phyloP scores from a whole-genome alignment of 2,113 vertebrate genomes.

The Sitta europaea region DNA sequence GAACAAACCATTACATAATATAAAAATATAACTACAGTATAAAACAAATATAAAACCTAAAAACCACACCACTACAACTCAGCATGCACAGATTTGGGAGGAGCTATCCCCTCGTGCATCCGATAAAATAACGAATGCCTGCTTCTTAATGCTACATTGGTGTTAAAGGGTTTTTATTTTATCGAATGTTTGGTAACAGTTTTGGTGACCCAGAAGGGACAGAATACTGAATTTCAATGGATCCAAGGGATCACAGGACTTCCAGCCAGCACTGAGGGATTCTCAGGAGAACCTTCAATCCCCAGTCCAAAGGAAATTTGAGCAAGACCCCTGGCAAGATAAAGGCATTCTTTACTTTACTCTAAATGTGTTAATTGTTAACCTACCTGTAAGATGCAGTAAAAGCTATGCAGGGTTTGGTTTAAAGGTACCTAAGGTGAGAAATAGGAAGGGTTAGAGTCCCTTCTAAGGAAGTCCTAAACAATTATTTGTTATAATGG shows the following conservation, averaged over 20 bases:
- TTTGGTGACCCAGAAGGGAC: neutral
- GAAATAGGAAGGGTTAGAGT: neutral
- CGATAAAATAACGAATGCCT: neutral
- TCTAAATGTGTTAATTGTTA: neutral
- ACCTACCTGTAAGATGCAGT: neutral
- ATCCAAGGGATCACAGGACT: neutral
- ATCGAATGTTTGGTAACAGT: neutral
- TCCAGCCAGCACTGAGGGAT: neutral
- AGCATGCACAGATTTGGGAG: neutral
- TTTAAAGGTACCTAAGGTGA: neutral
- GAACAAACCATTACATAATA: too few species aligned
- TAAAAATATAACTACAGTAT: too few species aligned
- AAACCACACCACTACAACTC: too few species aligned
- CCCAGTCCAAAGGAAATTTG: neutral
- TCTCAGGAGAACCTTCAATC: neutral
- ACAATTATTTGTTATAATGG: neutral
- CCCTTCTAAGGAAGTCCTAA: too few species aligned
- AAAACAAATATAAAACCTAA: too few species aligned
- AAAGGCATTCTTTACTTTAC: neutral
- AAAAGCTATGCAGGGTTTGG: neutral
- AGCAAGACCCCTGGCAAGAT: neutral
- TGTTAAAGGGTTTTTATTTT: neutral
- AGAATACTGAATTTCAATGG: neutral
- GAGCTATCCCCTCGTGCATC: neutral
- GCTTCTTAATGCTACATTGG: neutral